Conservation (phyloP, 2,888 invertebrate species). For the Ennomos quercinarius region DNA sequence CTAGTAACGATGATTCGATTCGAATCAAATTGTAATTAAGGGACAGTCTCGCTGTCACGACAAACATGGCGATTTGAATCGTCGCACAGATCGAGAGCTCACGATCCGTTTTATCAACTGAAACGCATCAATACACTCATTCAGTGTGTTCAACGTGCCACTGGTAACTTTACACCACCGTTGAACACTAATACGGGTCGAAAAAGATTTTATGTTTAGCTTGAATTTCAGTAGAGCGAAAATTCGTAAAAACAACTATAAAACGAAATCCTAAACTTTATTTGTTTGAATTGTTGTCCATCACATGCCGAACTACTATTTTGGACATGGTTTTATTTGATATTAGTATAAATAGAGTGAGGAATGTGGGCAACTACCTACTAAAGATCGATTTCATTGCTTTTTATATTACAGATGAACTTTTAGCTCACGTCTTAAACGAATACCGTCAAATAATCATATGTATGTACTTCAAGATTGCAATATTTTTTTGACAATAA, state of each 20-base stretch:
- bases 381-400: conserved; percentile 2
- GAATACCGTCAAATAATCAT: no score
- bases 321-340: conserved; percentile 15
- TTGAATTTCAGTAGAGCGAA: conserved; percentile 26
- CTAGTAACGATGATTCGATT: conserved; percentile 52
- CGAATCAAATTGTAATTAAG: conserved; percentile 69
- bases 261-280: conserved; percentile 29
- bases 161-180: conserved; percentile 60
- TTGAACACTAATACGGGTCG: conserved; percentile 53
- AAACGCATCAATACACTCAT: conserved; percentile 68
- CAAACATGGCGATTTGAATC: conserved; percentile 49
- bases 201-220: conserved; percentile 50
- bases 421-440: no score
- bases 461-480: no score
- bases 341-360: conserved; percentile 12
- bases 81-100: conserved; percentile 61
- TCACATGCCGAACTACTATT: conserved; percentile 18
- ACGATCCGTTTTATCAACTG: conserved; percentile 72
- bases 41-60: conserved; percentile 60
- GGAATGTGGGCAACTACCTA: conserved; percentile 1
- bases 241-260: conserved; percentile 27
- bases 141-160: conserved; percentile 60
- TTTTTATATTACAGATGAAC: background rate
- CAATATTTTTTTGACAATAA: no score
- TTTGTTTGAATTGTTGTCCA: conserved; percentile 30